Evolutionary conservation across 2,113 vertebrate genomes (phyloP), one percentile per base, ranked within the genome.

Genomic region (Gopherus flavomarginatus): DNA sequence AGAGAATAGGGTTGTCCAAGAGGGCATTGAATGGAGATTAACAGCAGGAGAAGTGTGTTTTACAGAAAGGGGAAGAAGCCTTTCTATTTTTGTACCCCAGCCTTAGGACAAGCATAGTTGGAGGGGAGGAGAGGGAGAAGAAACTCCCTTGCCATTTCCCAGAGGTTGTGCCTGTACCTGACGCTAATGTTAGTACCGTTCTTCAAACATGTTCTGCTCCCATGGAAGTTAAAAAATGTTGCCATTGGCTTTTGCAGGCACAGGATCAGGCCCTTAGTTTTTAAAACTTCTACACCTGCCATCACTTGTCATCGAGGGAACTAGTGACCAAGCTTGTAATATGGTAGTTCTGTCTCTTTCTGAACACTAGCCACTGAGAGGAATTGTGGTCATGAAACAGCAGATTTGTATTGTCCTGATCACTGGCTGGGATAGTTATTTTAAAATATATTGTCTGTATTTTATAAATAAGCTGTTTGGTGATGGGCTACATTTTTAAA

Each of bases 401-500:
- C 35, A 92, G 57, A 31, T 80, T 42, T 90, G 84, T 86, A 78
- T 87, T 92, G 50, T 89, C 13, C 56, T 81, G 27, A 17, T 81
- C 89, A 90, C 44, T 87, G 42, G 21, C 16, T 77, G 27, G 6
- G 26, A 86, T 78, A 89, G 82, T 92, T 95, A 90, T 80, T 47
- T 14, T 59, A 65, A 78, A 84, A 77, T n/a, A n/a, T 12, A 53
- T 91, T 93, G 93, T 11, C 54, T 80, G 22, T 93, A 75, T 89
- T 96, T 88, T 93, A 96, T 42, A 95, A 94, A 92, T 72, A 29
- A 88, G n/a, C 21, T 95, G n/a, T 85, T 89, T 24, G 16, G 21
- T 92, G 17, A 84, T 29, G 13, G 44, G 52, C 31, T 1, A 13
- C n/a, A 11, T 52, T 95, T 85, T 52, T 27, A 47, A 78, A 14